Conservation (phyloP, 2,113 vertebrate species). For the Gavialis gangeticus region DNA sequence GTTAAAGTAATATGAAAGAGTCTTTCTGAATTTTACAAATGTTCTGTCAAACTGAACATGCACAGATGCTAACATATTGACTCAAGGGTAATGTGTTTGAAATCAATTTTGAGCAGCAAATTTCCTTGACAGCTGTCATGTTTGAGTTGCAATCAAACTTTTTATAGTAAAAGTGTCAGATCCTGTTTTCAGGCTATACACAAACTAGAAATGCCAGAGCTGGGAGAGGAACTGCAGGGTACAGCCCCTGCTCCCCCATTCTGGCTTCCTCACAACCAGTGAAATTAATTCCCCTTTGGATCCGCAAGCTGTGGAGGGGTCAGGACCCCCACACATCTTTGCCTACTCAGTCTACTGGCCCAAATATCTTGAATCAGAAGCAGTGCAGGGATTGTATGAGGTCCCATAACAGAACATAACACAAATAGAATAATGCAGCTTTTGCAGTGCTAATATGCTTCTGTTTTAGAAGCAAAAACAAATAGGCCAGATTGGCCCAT, state of each 20-base stretch:
- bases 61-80: conserved; percentile 4
- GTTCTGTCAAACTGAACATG: conserved; percentile 48
- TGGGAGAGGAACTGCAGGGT: fast-evolving
- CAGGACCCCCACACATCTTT: neutral
- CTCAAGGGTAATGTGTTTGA: conserved; percentile 58
- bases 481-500: conserved; percentile 26
- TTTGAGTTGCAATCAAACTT: conserved; percentile 31
- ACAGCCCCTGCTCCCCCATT: neutral
- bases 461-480: conserved; percentile 50
- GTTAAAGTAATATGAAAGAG: conserved; percentile 70
- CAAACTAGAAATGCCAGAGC: fast-evolving
- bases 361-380: neutral
- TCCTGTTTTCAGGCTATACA: neutral
- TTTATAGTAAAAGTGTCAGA: neutral
- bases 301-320: neutral
- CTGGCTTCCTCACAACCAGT: neutral
- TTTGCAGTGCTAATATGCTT: conserved; percentile 40
- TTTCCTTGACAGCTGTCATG: conserved; percentile 64
- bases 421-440: conserved; percentile 38
- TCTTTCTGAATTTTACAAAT: conserved; percentile 63
- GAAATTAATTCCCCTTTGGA: neutral
- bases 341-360: fast-evolving
- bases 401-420: conserved; percentile 12
- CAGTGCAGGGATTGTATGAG: neutral
- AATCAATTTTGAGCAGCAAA: conserved; percentile 50